Percentiles rank a stretch among this genome's conserved stretches.
These are phyloP conservation scores for Acrobasis suavella DNA, from an alignment of 2,888 invertebrate species.

Conservation along the genomic window DNA sequence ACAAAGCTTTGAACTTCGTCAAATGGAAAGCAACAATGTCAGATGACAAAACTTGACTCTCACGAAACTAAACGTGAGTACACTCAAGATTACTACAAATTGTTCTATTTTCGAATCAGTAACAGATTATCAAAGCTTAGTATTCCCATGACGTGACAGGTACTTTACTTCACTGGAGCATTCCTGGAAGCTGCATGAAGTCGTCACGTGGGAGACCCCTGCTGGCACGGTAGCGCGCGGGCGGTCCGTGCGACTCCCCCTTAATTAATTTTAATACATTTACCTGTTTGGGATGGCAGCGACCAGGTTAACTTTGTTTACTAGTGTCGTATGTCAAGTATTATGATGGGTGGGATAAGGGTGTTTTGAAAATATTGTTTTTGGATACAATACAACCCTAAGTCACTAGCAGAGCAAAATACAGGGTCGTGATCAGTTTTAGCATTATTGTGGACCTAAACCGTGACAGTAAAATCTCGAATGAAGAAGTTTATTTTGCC, in stretches of 20 bases:
- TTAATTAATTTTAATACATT: slow-evolving; percentile 79
- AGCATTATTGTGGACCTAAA: too few relatives aligned
- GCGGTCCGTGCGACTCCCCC: slow-evolving; percentile 66
- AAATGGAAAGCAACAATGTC: background rate
- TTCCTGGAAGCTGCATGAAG: slow-evolving; percentile 79
- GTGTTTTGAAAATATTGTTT: background rate
- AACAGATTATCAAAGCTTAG: slow-evolving; percentile 29
- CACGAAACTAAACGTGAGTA: slow-evolving; percentile 5
- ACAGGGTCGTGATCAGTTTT: too few relatives aligned
- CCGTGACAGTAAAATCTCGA: too few relatives aligned
- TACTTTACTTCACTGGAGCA: slow-evolving; percentile 34
- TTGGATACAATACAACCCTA: too few relatives aligned
- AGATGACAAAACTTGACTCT: background rate
- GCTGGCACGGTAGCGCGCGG: slow-evolving; percentile 75
- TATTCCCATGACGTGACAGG: slow-evolving; percentile 35
- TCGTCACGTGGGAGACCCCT: slow-evolving; percentile 67
- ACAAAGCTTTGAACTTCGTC: too few relatives aligned
- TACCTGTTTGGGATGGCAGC: slow-evolving; percentile 56
- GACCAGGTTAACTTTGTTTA: slow-evolving; percentile 25
- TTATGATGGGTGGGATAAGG: background rate
- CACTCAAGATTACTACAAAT: background rate
- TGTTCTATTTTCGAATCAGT: slow-evolving; percentile 11
- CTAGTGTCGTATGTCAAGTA: slow-evolving; percentile 7
- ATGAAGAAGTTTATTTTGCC: too few relatives aligned
- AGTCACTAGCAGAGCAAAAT: too few relatives aligned